Conservation (phyloP, 2,888 invertebrate genomes). For the Leucophenga montana region DNA sequence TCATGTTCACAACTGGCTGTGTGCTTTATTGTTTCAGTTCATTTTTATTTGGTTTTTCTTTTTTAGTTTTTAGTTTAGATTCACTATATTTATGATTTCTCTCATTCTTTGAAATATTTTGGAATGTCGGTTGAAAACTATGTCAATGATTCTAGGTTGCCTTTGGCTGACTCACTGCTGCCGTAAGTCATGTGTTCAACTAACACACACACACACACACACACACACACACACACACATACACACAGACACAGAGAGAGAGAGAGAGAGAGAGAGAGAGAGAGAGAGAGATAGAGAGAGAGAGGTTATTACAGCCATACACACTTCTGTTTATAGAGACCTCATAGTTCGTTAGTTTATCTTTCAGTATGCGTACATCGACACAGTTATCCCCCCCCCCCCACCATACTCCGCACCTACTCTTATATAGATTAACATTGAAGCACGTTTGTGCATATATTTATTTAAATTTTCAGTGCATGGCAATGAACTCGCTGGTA, state of each 20-base stretch:
- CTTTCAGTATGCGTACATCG: background rate
- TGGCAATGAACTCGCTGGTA: slow-evolving; percentile 10
- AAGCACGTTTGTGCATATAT: background rate
- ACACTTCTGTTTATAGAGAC: background rate
- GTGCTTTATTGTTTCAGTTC: slow-evolving; percentile 2
- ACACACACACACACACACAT: too few relatives aligned
- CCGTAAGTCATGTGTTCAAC: background rate
- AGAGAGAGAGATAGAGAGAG: background rate
- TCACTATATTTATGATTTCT: background rate
- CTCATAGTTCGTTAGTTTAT: background rate
- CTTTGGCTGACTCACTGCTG: slow-evolving; percentile 1
- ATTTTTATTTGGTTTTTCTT: too few relatives aligned
- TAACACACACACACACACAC: background rate
- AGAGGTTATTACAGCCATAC: background rate
- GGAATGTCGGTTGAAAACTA: slow-evolving; percentile 12
- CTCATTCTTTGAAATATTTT: slow-evolving; percentile 7
- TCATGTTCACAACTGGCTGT: background rate
- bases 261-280: too few relatives aligned
- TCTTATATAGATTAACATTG: too few relatives aligned
- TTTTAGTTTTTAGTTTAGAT: background rate
- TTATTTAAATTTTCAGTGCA: slow-evolving; percentile 14
- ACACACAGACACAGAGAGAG: too few relatives aligned
- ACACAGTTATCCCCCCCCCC: too few relatives aligned
- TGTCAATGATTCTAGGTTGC: slow-evolving; percentile 26
- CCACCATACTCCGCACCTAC: too few relatives aligned